Evolutionary conservation across 2,888 invertebrate species (phyloP).

Genomic region (Cancer borealis): DNA sequence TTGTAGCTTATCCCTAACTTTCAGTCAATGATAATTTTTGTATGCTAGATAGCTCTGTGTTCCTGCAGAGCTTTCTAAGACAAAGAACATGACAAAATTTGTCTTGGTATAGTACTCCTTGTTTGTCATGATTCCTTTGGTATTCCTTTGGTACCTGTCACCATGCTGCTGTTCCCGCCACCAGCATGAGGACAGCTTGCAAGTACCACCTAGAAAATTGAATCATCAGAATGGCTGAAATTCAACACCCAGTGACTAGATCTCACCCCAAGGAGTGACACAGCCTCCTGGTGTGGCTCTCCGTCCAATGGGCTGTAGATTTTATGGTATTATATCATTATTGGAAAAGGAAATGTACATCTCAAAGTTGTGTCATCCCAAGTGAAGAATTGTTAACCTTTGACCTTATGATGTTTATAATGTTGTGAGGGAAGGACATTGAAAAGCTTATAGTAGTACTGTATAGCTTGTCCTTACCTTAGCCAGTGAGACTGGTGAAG

Average conservation of each 20-base stretch:
- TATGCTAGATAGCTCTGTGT: neutral
- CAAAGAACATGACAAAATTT: neutral
- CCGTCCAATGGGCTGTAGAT: neutral
- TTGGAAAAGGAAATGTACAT: neutral
- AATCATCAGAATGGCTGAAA: slow-evolving; percentile 23
- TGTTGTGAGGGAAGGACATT: neutral
- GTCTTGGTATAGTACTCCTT: neutral
- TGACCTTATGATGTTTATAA: neutral
- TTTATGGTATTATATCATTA: neutral
- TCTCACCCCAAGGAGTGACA: slow-evolving; percentile 1
- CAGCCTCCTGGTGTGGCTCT: slow-evolving; percentile 6
- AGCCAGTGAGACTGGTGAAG: neutral
- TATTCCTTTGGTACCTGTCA: slow-evolving; percentile 2
- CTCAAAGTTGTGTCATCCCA: neutral
- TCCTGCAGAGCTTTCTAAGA: neutral
- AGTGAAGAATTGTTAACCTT: neutral
- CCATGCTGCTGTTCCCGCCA: neutral
- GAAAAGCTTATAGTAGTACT: neutral
- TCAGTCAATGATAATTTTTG: neutral
- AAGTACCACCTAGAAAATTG: neutral
- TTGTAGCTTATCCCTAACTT: neutral
- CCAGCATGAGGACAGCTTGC: slow-evolving; percentile 25
- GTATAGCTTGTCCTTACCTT: neutral
- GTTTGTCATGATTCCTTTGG: neutral
- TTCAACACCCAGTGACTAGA: neutral